Evolutionary conservation across 2,113 vertebrate genomes (phyloP).

Genomic region (Phalacrocorax carbo): DNA sequence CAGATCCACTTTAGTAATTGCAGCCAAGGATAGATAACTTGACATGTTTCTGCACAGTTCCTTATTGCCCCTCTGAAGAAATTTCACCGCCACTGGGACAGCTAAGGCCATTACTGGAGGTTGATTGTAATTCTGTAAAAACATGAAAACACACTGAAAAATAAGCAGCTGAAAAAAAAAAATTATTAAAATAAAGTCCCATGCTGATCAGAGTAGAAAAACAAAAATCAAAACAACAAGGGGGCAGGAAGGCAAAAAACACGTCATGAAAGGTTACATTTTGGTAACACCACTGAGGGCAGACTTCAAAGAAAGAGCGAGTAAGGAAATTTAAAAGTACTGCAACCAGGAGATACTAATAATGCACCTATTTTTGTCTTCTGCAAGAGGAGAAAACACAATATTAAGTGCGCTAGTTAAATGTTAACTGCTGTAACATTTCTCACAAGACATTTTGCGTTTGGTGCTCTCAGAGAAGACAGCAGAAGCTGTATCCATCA

Average conservation of each 20-base stretch:
- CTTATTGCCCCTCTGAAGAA: conserved; percentile 86
- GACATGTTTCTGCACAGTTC: conserved; percentile 95
- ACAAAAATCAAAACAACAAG: not conserved
- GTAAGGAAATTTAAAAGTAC: not conserved
- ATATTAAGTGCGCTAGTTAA: not conserved
- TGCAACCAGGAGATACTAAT: not conserved
- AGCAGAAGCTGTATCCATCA: not conserved
- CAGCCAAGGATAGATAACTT: conserved; percentile 90
- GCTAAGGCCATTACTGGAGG: conserved; percentile 89
- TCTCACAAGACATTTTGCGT: not conserved
- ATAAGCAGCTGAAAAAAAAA: not conserved
- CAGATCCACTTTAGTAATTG: conserved; percentile 86
- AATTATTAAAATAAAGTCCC: not conserved
- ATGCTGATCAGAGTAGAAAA: not conserved
- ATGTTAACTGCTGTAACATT: not conserved
- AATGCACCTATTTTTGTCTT: not conserved
- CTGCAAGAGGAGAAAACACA: not conserved
- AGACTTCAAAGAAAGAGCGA: not conserved
- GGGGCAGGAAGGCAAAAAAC: not conserved
- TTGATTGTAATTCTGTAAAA: conserved; percentile 87
- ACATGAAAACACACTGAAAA: not conserved
- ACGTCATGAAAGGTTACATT: not conserved
- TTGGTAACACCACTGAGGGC: not conserved
- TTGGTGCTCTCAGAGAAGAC: not conserved
- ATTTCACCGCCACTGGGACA: conserved; percentile 92